Base-by-base conservation (phyloP, 2,797 vertebrate genomes). In the Spea hammondii region DNA sequence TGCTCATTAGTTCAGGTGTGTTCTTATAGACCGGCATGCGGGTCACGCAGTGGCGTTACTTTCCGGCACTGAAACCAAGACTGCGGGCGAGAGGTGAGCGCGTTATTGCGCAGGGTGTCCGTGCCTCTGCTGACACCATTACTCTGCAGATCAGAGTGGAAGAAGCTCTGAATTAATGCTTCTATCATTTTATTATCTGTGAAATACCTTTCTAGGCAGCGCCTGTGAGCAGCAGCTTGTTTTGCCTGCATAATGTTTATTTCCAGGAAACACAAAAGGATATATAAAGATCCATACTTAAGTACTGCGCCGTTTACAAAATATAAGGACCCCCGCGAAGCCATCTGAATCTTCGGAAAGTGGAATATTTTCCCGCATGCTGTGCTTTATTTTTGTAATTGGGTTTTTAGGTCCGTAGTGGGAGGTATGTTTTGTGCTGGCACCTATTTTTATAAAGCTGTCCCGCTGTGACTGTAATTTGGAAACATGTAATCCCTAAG, bases 381-480 rank as follows among this genome's bases (percentile, higher is more conserved):
- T 82, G 80, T 82, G 80, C 70, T 78, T 77, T 82, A 82, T 82
- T 82, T 82, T 82, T 77, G 80, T 82, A 82, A 82, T 82, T 82
- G 75, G 80, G 80, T 82, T 82, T 82, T 82, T 82, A 82, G 80
- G 80, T 78, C 78, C 80, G 73, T 82, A 74, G 80, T 77, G 75
- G 80, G 80, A 82, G 80, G 80, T 82, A 77, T 82, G 80, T 82
- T 82, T 82, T 82, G 75, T 73, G 80, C 80, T 51, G 75, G 75
- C 80, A 82, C 80, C 80, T 82, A 82, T 78, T 82, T 82, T 82
- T 82, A 82, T 77, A 82, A 82, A 82, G 80, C 75, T 69, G 49
- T 71, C 80, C 80, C 55, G 80, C 80, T 82, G 80, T 82, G 80
- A 77, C 65, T 69, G 80, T 82, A 82, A 82, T 82, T 82, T 82